A percentile compares a stretch with the other conserved stretches of the same genome.
These are phyloP conservation scores for Salvator merianae DNA, from an alignment of 2,113 vertebrate species.

Conservation along the genomic window DNA sequence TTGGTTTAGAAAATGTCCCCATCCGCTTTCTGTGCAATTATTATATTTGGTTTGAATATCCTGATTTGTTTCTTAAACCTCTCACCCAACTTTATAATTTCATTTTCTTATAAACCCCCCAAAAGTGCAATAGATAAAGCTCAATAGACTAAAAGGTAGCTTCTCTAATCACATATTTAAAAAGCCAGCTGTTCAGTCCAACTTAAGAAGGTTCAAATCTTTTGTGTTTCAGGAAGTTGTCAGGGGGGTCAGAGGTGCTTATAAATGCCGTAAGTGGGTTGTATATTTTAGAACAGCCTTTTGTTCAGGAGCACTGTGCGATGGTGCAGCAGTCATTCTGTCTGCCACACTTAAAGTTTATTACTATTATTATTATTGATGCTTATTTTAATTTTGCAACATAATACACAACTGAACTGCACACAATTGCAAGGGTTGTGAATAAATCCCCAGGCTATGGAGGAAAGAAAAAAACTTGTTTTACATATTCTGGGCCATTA, in stretches of 20 bases:
- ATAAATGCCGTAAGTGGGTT: not conserved
- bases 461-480: not conserved
- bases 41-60: no score
- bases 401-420: not conserved
- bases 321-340: not conserved
- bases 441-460: not conserved
- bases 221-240: not conserved
- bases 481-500: slow-evolving; percentile 21
- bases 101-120: no score
- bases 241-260: not conserved
- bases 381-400: not conserved
- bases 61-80: no score
- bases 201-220: not conserved
- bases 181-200: not conserved
- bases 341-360: not conserved
- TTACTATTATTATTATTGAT: not conserved
- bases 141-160: not conserved
- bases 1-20: not conserved
- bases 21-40: not conserved
- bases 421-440: fast-evolving
- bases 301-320: not conserved
- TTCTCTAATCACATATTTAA: not conserved
- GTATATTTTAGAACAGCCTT: fast-evolving
- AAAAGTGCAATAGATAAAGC: not conserved
- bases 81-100: no score